These are phyloP conservation scores for Pterobdella sp. DNA, from an alignment of 2,888 invertebrate species.

Conservation along the genomic window DNA sequence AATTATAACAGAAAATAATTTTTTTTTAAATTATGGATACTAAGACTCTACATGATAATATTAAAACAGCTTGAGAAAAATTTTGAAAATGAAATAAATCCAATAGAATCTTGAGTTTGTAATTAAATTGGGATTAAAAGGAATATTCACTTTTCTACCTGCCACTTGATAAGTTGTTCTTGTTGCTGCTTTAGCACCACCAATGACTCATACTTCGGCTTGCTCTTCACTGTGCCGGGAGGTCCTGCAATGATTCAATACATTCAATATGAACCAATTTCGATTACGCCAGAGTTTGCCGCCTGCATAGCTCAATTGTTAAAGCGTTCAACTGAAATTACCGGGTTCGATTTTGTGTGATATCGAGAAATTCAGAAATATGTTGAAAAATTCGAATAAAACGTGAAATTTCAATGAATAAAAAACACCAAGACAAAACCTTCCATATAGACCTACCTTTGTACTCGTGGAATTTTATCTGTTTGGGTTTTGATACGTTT, in stretches of 20 bases:
- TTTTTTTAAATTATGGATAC: too few relatives aligned
- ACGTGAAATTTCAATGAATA: too few relatives aligned
- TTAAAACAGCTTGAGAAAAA: too few relatives aligned
- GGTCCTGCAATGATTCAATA: background rate
- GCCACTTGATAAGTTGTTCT: conserved; percentile 27
- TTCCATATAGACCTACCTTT: conserved; percentile 65
- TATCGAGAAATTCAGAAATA: too few relatives aligned
- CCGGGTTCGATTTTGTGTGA: too few relatives aligned
- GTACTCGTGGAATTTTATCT: conserved; percentile 94
- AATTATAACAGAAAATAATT: too few relatives aligned
- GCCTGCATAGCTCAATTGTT: background rate
- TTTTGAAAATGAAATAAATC: too few relatives aligned
- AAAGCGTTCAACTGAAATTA: too few relatives aligned
- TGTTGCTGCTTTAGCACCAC: conserved; percentile 21
- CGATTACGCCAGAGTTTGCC: background rate
- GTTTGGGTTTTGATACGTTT: conserved; percentile 72
- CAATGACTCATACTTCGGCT: conserved; percentile 6
- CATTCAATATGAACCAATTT: background rate
- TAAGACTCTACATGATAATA: too few relatives aligned
- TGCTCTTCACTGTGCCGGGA: conserved; percentile 10
- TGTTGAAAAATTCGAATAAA: too few relatives aligned
- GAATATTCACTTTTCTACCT: conserved; percentile 13
- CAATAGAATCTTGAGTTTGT: too few relatives aligned
- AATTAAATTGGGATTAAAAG: too few relatives aligned
- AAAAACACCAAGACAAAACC: background rate